Percentiles rank a stretch among this genome's conserved stretches.
phyloP scores from a whole-genome alignment of 2,888 invertebrate genomes.

The Acanthoscelides obtectus region DNA sequence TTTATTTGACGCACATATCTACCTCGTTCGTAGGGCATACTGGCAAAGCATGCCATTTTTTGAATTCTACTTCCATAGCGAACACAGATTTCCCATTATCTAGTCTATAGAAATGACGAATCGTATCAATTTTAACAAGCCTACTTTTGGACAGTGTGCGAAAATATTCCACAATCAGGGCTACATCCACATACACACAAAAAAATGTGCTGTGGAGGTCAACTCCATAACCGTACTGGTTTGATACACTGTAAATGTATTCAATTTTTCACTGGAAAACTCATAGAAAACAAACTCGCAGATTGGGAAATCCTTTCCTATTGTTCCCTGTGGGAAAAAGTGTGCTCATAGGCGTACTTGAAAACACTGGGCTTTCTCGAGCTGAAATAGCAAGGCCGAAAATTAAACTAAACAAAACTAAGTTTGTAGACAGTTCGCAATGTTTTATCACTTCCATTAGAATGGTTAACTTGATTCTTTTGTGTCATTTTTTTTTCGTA shows the following conservation, averaged over 20 bases:
- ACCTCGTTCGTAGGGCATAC: too few species aligned
- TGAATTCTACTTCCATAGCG: not conserved
- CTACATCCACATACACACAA: not conserved
- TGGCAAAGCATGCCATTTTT: too few species aligned
- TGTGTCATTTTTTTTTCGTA: too few species aligned
- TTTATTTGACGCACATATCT: too few species aligned
- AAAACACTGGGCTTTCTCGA: too few species aligned
- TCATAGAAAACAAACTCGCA: not conserved
- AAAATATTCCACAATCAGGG: not conserved
- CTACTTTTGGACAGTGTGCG: not conserved
- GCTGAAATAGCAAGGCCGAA: too few species aligned
- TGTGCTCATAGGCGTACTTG: not conserved
- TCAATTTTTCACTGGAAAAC: not conserved
- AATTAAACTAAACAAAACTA: too few species aligned
- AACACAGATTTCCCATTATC: not conserved
- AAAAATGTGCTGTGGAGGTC: not conserved
- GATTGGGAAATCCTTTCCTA: not conserved
- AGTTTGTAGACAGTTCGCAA: too few species aligned
- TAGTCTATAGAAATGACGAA: not conserved
- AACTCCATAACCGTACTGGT: not conserved
- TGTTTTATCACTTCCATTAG: too few species aligned
- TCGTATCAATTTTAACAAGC: not conserved
- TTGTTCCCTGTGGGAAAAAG: not conserved
- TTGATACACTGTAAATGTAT: not conserved
- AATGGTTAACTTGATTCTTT: too few species aligned